Conservation (phyloP, 2,797 vertebrate species). For the Acipenser oxyrinchus region DNA sequence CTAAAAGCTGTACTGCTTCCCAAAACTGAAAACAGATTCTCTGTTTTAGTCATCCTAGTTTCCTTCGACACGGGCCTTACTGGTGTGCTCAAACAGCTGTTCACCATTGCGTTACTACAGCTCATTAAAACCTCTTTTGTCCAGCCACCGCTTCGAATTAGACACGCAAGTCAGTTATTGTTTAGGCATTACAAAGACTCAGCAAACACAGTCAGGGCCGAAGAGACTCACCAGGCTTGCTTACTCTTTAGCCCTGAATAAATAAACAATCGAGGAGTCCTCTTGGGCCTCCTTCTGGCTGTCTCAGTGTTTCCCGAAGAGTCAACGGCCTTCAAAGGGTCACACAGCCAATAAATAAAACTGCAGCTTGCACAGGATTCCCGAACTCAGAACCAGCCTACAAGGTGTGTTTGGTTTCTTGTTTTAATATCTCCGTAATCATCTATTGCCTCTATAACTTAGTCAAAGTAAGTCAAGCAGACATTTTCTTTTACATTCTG, state of each 20-base stretch:
- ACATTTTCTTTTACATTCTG: too few species aligned
- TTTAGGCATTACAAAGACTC: slow-evolving; percentile 31
- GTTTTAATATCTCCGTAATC: too few species aligned
- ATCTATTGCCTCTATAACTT: too few species aligned
- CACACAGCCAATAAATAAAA: not conserved
- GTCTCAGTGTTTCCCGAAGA: not conserved
- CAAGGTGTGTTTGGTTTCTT: not conserved
- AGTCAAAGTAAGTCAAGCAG: too few species aligned
- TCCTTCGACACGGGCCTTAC: not conserved
- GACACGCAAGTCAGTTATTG: slow-evolving; percentile 35
- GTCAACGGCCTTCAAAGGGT: not conserved
- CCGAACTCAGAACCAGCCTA: not conserved
- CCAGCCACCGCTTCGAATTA: slow-evolving; percentile 30
- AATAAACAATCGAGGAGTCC: slow-evolving; percentile 27
- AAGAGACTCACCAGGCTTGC: slow-evolving; percentile 24
- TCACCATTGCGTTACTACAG: slow-evolving; percentile 17
- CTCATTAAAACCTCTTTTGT: not conserved
- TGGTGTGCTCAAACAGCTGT: slow-evolving; percentile 36
- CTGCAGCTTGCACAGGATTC: not conserved
- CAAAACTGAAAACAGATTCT: slow-evolving; percentile 24
- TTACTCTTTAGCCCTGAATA: slow-evolving; percentile 35
- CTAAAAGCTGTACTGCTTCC: slow-evolving; percentile 36
- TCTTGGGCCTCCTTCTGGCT: not conserved
- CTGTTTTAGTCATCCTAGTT: not conserved
- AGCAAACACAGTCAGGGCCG: slow-evolving; percentile 27